Percentiles rank a stretch among this genome's conserved stretches.
phyloP scores from a whole-genome alignment of 1,140 invertebrate species.

The Tetramorium simillimum region DNA sequence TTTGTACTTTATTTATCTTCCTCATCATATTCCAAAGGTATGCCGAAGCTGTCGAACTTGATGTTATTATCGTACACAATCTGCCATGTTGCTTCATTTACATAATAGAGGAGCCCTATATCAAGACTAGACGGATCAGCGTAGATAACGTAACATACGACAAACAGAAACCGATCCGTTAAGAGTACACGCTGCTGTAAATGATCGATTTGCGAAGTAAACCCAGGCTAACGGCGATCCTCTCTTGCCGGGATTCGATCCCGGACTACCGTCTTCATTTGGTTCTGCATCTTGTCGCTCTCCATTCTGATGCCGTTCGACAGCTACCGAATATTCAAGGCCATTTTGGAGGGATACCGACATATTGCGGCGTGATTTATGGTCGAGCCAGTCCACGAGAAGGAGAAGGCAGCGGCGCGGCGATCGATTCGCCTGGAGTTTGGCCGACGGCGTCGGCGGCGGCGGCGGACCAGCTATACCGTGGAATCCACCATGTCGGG shows the following conservation, averaged over 20 bases:
- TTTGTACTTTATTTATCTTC: neutral
- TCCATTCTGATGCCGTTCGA: conserved; percentile 17
- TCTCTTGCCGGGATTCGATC: conserved; percentile 7
- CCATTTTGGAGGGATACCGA: conserved; percentile 56
- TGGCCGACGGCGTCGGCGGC: conserved; percentile 2
- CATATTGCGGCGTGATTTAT: conserved; percentile 74
- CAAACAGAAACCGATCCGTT: conserved; percentile 70
- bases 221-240: conserved; percentile 34
- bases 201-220: conserved; percentile 56
- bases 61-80: neutral
- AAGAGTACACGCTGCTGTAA: conserved; percentile 63
- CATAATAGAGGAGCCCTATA: conserved; percentile 72
- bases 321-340: conserved; percentile 69
- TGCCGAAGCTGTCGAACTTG: conserved; percentile 39
- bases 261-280: neutral
- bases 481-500: conserved; percentile 51
- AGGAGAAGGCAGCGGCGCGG: conserved; percentile 41
- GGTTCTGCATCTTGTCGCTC: conserved; percentile 3
- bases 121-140: conserved; percentile 65
- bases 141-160: conserved; percentile 37
- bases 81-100: conserved; percentile 67
- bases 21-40: conserved; percentile 31
- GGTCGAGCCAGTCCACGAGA: conserved; percentile 24
- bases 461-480: conserved; percentile 45
- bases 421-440: conserved; percentile 66